A percentile compares a stretch with the other conserved stretches of the same genome.
These are phyloP conservation scores for Remorina albescens DNA, from an alignment of 2,797 vertebrate genomes.

Conservation along the genomic window DNA sequence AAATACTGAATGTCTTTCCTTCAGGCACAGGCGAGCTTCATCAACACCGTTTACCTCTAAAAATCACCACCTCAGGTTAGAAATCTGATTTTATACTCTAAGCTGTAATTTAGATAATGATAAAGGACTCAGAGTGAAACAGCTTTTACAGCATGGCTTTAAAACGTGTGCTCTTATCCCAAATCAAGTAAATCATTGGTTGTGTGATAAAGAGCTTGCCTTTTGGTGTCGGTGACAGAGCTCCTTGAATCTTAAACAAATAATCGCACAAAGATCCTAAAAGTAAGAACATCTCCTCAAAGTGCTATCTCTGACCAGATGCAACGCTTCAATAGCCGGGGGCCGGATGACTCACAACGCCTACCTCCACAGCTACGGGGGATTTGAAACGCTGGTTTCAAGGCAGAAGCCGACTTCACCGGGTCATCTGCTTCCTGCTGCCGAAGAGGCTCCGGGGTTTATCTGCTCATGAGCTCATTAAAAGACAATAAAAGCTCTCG, in stretches of 20 bases:
- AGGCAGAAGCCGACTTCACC: constrained; percentile 19
- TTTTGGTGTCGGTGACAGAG: background rate
- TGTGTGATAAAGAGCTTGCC: background rate
- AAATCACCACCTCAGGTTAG: background rate
- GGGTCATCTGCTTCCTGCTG: constrained; percentile 40
- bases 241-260: background rate
- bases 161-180: background rate
- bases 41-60: background rate
- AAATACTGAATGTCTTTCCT: background rate
- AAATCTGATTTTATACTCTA: background rate
- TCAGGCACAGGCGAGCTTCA: too few relatives aligned
- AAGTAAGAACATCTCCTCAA: background rate
- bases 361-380: constrained; percentile 30
- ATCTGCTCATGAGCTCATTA: constrained; percentile 40
- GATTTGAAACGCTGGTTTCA: constrained; percentile 18
- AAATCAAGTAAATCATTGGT: background rate
- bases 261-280: background rate
- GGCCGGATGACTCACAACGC: constrained; percentile 44
- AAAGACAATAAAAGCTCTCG: constrained; percentile 8
- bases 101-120: background rate
- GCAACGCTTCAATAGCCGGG: constrained; percentile 32
- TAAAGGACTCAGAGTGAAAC: background rate
- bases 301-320: constrained; percentile 14
- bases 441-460: constrained; percentile 31
- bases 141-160: background rate